Evolutionary conservation across 2,797 vertebrate species (phyloP).

Genomic region (Mycteria americana): DNA sequence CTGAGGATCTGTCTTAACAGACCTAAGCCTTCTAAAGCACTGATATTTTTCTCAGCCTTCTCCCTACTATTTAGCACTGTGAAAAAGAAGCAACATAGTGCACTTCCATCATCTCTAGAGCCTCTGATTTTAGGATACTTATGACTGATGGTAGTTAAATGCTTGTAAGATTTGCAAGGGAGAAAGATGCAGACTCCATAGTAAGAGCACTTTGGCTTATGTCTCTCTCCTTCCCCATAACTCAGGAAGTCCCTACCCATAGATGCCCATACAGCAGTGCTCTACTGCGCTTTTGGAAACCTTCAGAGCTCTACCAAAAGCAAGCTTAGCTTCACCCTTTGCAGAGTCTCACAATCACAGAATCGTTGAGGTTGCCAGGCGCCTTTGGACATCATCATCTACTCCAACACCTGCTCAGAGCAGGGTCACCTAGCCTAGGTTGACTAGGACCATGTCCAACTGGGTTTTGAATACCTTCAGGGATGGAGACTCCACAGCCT

Average conservation of each 20-base stretch:
- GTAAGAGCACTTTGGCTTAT: background rate
- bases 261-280: background rate
- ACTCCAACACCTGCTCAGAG: background rate
- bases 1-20: background rate
- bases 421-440: background rate
- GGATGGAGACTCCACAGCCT: background rate
- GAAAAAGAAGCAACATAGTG: background rate
- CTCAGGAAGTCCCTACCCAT: background rate
- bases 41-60: background rate
- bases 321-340: background rate
- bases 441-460: background rate
- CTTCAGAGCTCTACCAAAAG: background rate
- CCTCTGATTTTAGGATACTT: background rate
- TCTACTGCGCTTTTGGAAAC: background rate
- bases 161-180: background rate
- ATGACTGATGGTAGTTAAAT: background rate
- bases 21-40: background rate
- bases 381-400: background rate
- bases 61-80: background rate
- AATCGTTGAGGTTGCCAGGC: background rate
- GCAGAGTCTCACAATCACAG: background rate
- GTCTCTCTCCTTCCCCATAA: background rate
- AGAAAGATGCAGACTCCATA: background rate
- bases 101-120: background rate
- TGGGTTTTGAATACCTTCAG: background rate